These are phyloP conservation scores for Pardalotus punctatus DNA, from an alignment of 2,113 vertebrate genomes.

Conservation along the genomic window DNA sequence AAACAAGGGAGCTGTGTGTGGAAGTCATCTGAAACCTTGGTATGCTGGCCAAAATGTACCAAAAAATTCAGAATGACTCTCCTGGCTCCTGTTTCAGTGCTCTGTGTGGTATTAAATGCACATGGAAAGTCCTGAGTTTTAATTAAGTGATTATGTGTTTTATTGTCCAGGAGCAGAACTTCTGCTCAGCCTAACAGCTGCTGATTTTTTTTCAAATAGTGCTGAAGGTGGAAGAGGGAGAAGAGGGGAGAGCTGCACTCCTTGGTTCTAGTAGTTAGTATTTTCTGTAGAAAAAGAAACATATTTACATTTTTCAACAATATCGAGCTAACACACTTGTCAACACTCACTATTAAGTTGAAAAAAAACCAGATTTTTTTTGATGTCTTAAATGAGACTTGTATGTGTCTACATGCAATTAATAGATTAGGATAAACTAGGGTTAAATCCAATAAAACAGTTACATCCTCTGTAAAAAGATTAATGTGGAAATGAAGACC, in stretches of 20 bases:
- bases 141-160: background rate
- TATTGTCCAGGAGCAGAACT: background rate
- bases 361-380: background rate
- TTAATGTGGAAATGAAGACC: background rate
- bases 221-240: background rate
- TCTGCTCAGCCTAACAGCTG: background rate
- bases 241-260: background rate
- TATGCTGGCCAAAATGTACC: background rate
- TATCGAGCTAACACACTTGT: background rate
- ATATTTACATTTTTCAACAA: background rate
- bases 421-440: background rate
- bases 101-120: background rate
- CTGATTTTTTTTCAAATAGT: background rate
- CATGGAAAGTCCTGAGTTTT: background rate
- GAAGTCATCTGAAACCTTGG: background rate
- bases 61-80: background rate
- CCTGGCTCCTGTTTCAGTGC: background rate
- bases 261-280: background rate
- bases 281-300: background rate
- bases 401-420: rapidly evolving
- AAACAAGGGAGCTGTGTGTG: background rate
- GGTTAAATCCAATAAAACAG: background rate
- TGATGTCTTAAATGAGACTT: background rate
- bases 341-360: background rate
- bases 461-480: background rate